Evolutionary conservation across 2,113 vertebrate species (phyloP), one percentile per base, ranked within the genome.

Genomic region (Ophthalmotilapia sp.): DNA sequence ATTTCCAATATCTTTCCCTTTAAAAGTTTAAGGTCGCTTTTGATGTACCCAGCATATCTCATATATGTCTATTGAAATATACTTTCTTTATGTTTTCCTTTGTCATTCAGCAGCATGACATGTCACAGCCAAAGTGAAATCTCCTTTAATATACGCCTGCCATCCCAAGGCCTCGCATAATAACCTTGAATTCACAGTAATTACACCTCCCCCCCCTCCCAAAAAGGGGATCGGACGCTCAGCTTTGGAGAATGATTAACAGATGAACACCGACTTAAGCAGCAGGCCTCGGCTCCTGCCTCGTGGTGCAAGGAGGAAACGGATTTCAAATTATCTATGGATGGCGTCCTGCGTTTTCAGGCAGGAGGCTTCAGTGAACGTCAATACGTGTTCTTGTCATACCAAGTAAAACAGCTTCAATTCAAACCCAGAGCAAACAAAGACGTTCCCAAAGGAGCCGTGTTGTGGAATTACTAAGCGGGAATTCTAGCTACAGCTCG

Each of bases 1-100:
- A 92, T 90, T 95, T 92, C 85, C 93, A 94, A 95, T 95, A 92
- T 94, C 88, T 93, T 93, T 92, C 23, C 84, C 85, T 92, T 93
- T 94, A 88, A 94, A 96, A 90, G 91, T 95, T 93, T 94, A 95
- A 93, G 95, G 94, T 93, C 86, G 82, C 83, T 91, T 91, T 92
- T 89, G 89, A 95, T 90, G 85, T 84, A 86, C 83, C 87, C 62
- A 84, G 79, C 60, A 42, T 58, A 90, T 93, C 81, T 93, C 91
- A 90, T 90, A 92, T 93, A 89, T 62, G 87, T 89, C 84, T 93
- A 89, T 93, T 80, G 13, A 89, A 90, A 90, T 79, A 14, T 58
- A 17, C 45, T 55, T 84, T 38, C n/a, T 53, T 29, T 68, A 47
- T 83, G 82, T 91, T 90, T 89, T 53, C 56, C 33, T 85, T 91